Percentiles rank a stretch among this genome's conserved stretches.
These are phyloP conservation scores for Huso huso DNA, from an alignment of 2,797 vertebrate genomes.

Conservation along the genomic window DNA sequence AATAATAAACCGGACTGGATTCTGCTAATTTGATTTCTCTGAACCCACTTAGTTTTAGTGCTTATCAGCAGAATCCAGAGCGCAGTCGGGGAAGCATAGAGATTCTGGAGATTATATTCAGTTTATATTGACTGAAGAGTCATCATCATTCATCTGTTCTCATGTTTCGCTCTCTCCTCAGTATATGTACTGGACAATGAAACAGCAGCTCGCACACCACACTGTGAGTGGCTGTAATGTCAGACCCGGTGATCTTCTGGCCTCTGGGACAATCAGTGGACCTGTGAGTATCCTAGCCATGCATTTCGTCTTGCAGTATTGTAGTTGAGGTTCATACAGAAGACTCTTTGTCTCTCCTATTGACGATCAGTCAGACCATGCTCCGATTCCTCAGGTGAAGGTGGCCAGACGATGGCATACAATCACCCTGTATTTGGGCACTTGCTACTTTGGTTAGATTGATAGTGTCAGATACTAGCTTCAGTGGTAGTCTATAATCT, in stretches of 20 bases:
- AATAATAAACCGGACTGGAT: constrained; percentile 1
- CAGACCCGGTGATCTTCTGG: constrained; percentile 82
- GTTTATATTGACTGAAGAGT: background rate
- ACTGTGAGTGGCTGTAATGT: constrained; percentile 82
- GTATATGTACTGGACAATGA: constrained; percentile 98
- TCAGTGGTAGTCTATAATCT: no score
- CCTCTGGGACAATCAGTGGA: constrained; percentile 92
- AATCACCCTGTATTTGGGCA: no score
- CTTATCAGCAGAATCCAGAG: background rate
- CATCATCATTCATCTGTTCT: background rate
- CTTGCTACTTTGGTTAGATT: no score
- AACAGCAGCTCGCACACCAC: constrained; percentile 89
- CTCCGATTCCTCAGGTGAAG: no score
- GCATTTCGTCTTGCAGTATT: no score
- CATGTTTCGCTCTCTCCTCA: constrained; percentile 31
- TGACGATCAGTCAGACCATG: no score
- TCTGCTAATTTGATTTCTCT: constrained; percentile 9
- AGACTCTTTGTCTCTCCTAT: no score
- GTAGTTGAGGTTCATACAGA: no score
- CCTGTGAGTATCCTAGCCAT: constrained; percentile 56
- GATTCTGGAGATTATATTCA: constrained; percentile 10
- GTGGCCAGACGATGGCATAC: no score
- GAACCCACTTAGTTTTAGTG: constrained; percentile 4
- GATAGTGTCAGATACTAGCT: no score
- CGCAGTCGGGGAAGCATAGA: constrained; percentile 1